phyloP scores from a whole-genome alignment of 2,113 vertebrate genomes.

The Thamnaconus septentrionalis region DNA sequence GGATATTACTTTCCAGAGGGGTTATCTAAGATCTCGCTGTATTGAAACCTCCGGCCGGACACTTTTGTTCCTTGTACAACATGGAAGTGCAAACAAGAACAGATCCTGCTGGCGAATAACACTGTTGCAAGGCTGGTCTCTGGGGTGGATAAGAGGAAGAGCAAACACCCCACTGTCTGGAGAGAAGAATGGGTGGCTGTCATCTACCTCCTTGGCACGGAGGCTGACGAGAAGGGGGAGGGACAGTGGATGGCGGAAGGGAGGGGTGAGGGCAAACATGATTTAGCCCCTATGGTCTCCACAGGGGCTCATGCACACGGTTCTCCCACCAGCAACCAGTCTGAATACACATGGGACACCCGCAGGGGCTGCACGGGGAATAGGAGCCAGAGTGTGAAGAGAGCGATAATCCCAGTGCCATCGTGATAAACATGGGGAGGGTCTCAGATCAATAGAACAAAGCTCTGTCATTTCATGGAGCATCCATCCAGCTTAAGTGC shows the following conservation, averaged over 20 bases:
- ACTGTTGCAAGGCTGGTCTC: constrained; percentile 55
- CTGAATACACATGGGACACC: constrained; percentile 42
- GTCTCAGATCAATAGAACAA: constrained; percentile 63
- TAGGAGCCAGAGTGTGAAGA: constrained; percentile 34
- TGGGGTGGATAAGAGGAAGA: constrained; percentile 61
- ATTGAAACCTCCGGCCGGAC: constrained; percentile 42
- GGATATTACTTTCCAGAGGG: constrained; percentile 27
- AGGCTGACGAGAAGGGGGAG: constrained; percentile 18
- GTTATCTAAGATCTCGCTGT: constrained; percentile 40
- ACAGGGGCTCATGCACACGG: constrained; percentile 46
- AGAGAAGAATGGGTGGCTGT: constrained; percentile 59
- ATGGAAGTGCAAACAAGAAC: constrained; percentile 52
- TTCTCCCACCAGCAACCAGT: constrained; percentile 30
- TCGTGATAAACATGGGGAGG: constrained; percentile 25
- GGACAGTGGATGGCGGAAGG: neutral
- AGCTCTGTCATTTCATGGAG: constrained; percentile 43
- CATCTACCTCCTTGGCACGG: constrained; percentile 53
- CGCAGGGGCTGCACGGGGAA: constrained; percentile 25
- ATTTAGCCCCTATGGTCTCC: constrained; percentile 66
- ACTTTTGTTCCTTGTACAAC: constrained; percentile 42
- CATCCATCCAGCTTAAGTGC: constrained; percentile 16
- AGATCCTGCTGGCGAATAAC: constrained; percentile 46
- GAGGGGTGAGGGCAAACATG: constrained; percentile 54
- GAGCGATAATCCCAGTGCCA: constrained; percentile 49
- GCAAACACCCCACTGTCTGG: constrained; percentile 66